Conservation (phyloP, 2,888 invertebrate genomes). For the Polyommatus icarus region DNA sequence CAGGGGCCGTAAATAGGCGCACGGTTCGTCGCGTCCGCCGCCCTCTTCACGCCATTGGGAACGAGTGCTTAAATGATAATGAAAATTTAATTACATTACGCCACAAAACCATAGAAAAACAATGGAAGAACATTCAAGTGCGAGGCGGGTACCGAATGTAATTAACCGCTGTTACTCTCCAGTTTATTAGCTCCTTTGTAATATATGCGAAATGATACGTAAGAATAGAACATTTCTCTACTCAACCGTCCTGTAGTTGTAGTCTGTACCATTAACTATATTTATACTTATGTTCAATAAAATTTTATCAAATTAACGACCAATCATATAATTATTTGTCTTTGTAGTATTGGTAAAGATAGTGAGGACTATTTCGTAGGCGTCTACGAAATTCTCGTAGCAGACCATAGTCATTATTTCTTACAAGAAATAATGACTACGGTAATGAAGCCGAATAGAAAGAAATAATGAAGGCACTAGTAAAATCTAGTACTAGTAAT, state of each 20-base stretch:
- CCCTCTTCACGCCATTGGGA: conserved; percentile 47
- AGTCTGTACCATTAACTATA: too few species aligned
- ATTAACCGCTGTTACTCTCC: background rate
- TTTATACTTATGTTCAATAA: too few species aligned
- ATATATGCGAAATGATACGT: too few species aligned
- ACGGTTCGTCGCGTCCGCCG: conserved; percentile 53
- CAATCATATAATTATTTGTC: too few species aligned
- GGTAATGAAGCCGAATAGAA: too few species aligned
- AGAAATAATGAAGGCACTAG: too few species aligned
- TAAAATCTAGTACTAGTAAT: too few species aligned
- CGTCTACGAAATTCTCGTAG: background rate
- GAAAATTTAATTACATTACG: conserved; percentile 21
- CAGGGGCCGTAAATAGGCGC: conserved; percentile 64
- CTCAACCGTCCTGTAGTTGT: too few species aligned
- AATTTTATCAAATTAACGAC: too few species aligned
- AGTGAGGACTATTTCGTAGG: background rate
- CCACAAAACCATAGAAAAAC: conserved; percentile 16
- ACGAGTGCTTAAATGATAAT: conserved; percentile 28
- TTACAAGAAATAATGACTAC: too few species aligned
- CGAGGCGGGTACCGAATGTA: background rate
- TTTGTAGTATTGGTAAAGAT: background rate
- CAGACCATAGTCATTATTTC: background rate
- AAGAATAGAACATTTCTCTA: too few species aligned
- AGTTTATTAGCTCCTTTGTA: background rate
- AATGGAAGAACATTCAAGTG: background rate